Percentiles rank a stretch among this genome's conserved stretches.
phyloP scores from a whole-genome alignment of 2,888 invertebrate species.

The Athetis lepigone region DNA sequence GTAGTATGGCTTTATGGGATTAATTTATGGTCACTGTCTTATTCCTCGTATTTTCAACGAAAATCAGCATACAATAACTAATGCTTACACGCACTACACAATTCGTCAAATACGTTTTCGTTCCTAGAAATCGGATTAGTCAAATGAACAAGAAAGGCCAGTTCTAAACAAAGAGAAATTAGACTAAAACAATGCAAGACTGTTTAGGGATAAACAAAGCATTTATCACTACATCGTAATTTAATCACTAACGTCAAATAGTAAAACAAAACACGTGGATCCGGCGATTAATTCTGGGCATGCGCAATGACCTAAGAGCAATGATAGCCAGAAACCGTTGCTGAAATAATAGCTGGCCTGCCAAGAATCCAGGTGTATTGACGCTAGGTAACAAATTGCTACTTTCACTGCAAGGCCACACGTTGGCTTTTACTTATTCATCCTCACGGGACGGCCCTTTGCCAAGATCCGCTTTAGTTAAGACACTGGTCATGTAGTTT shows the following conservation, averaged over 20 bases:
- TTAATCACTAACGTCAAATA: conserved; percentile 46
- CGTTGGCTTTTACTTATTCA: conserved; percentile 35
- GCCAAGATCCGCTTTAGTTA: conserved; percentile 47
- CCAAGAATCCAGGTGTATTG: conserved; percentile 41
- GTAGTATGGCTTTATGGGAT: no score
- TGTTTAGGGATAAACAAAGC: conserved; percentile 36
- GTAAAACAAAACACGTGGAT: conserved; percentile 50
- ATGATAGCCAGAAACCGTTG: conserved; percentile 46
- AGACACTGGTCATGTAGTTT: conserved; percentile 34
- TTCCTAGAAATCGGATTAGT: not conserved
- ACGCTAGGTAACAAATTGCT: conserved; percentile 18
- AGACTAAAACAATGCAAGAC: conserved; percentile 27
- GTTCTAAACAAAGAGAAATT: conserved; percentile 33
- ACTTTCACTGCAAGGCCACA: conserved; percentile 42
- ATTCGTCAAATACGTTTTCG: not conserved
- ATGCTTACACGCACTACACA: no score
- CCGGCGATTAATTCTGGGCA: conserved; percentile 44
- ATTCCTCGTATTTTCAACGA: no score
- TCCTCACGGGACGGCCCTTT: conserved; percentile 20
- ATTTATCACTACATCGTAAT: conserved; percentile 46
- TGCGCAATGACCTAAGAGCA: conserved; percentile 49
- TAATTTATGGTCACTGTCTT: no score
- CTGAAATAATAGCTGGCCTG: conserved; percentile 37
- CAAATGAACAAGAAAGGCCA: conserved; percentile 8
- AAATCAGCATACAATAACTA: no score